Percentiles rank a stretch among this genome's conserved stretches.
phyloP scores from a whole-genome alignment of 2,113 vertebrate species.

The Dasypus novemcinctus region DNA sequence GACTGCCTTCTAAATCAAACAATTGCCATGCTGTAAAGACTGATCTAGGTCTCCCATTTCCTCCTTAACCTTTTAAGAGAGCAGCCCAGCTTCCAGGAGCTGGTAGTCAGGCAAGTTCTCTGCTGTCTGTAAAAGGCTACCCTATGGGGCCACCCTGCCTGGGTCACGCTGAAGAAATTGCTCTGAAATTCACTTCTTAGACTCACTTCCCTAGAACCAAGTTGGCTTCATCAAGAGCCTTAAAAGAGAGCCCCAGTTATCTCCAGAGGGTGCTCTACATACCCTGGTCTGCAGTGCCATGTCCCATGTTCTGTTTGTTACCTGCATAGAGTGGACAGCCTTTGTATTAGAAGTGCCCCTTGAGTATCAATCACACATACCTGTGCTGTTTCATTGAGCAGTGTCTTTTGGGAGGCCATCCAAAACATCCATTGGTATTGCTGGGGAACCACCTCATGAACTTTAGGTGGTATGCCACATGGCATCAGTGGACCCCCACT shows the following conservation, averaged over 20 bases:
- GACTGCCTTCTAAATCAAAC: slow-evolving; percentile 25
- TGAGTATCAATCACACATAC: neutral
- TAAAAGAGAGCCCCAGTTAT: neutral
- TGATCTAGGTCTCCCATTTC: slow-evolving; percentile 19
- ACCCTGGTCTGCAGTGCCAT: neutral
- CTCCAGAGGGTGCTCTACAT: neutral
- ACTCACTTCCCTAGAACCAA: neutral
- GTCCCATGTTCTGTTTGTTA: neutral
- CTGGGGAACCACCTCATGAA: neutral
- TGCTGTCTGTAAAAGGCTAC: neutral
- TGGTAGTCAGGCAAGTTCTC: neutral
- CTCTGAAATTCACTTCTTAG: neutral
- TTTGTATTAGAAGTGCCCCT: neutral
- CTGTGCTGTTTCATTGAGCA: neutral
- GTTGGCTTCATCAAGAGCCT: neutral
- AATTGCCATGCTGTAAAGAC: slow-evolving; percentile 53
- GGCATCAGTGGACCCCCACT: neutral
- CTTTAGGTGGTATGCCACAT: neutral
- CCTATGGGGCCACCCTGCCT: neutral
- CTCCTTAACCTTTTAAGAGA: slow-evolving; percentile 45
- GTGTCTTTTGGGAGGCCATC: neutral
- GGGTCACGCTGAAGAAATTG: neutral
- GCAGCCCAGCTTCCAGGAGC: neutral
- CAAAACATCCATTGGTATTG: neutral
- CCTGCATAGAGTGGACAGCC: neutral